A percentile compares a stretch with the other conserved stretches of the same genome.
These are phyloP conservation scores for Sakesphorus luctuosus DNA, from an alignment of 2,113 vertebrate species.

Conservation along the genomic window DNA sequence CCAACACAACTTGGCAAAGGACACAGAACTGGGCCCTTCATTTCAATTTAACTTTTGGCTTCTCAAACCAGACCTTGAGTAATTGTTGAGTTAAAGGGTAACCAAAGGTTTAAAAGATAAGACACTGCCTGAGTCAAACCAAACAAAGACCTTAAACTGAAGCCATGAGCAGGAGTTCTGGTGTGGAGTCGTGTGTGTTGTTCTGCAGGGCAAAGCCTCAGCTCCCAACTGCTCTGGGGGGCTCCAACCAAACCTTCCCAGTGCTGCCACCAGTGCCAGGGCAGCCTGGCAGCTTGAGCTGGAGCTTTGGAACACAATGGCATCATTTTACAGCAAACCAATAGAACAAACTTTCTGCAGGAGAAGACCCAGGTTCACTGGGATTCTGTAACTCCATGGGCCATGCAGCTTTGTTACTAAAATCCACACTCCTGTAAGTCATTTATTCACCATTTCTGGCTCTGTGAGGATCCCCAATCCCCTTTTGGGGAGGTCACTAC, in stretches of 20 bases:
- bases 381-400: background rate
- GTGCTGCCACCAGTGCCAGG: background rate
- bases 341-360: background rate
- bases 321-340: background rate
- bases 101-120: background rate
- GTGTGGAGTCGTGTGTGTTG: background rate
- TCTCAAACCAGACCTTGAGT: background rate
- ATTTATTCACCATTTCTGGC: background rate
- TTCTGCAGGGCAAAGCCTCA: background rate
- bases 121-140: background rate
- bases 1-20: background rate
- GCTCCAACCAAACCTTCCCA: background rate
- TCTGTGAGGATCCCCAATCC: background rate
- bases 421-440: background rate
- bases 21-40: background rate
- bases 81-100: background rate
- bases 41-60: background rate
- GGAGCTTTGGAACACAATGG: background rate
- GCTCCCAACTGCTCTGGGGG: background rate
- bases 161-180: background rate
- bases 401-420: background rate
- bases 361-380: background rate
- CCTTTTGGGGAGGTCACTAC: background rate
- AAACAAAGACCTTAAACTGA: background rate
- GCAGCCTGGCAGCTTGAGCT: background rate